phyloP scores from a whole-genome alignment of 2,888 invertebrate genomes.

The Meteorus colon region DNA sequence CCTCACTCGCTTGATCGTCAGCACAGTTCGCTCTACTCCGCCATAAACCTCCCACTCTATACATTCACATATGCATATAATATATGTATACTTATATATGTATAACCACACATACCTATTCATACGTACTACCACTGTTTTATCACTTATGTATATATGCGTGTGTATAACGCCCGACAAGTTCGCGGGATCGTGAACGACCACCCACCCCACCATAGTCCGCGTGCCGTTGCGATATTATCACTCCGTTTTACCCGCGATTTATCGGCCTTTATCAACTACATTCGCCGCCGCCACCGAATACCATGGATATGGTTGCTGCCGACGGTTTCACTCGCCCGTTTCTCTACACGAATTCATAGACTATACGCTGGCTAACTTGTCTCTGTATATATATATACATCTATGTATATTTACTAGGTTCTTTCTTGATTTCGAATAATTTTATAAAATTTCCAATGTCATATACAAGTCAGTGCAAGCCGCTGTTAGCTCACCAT shows the following conservation, averaged over 20 bases:
- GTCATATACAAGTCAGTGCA: not conserved
- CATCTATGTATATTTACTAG: not conserved
- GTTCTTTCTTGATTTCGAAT: not conserved
- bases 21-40: slow-evolving; percentile 6
- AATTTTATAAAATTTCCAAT: not conserved
- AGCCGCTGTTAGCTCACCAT: not conserved
- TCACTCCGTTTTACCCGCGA: slow-evolving; percentile 70
- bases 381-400: not conserved
- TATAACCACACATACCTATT: slow-evolving; percentile 11
- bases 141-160: not conserved
- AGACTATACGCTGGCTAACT: not conserved
- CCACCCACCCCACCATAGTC: slow-evolving; percentile 48
- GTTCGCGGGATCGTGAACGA: slow-evolving; percentile 41
- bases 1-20: slow-evolving; percentile 3
- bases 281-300: slow-evolving; percentile 59
- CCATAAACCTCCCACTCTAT: slow-evolving; percentile 29
- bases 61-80: not conserved
- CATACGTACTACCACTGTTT: slow-evolving; percentile 33
- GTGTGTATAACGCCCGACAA: slow-evolving; percentile 31
- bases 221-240: slow-evolving; percentile 66
- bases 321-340: slow-evolving; percentile 28
- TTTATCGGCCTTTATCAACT: slow-evolving; percentile 71
- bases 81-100: not conserved
- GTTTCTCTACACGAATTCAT: slow-evolving; percentile 27
- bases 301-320: slow-evolving; percentile 52